Percentiles rank a stretch among this genome's conserved stretches.
phyloP scores from a whole-genome alignment of 2,113 vertebrate genomes.

The Lasiurus cinereus region DNA sequence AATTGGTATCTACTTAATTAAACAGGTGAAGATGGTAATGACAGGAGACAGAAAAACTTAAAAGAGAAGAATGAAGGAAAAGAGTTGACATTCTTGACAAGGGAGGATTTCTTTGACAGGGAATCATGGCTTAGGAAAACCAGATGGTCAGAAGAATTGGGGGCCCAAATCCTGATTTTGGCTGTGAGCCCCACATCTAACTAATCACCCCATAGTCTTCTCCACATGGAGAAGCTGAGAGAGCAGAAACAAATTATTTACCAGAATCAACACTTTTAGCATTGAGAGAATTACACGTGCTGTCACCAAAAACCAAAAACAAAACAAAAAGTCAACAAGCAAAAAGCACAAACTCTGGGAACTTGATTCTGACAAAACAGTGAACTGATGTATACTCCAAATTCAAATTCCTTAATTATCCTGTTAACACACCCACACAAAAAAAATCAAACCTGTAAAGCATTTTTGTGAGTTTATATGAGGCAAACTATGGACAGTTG shows the following conservation, averaged over 20 bases:
- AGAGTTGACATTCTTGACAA: not conserved
- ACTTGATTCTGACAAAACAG: not conserved
- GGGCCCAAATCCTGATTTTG: slow-evolving; percentile 12
- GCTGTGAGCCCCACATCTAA: not conserved
- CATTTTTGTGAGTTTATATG: too few relatives aligned
- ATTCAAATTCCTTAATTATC: too few relatives aligned
- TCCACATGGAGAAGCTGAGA: slow-evolving; percentile 41
- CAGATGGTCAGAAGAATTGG: not conserved
- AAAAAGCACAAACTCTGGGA: not conserved
- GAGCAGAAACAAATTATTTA: slow-evolving; percentile 59
- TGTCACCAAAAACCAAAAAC: slow-evolving; percentile 11
- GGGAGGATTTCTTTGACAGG: not conserved
- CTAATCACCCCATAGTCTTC: slow-evolving; percentile 38
- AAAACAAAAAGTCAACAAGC: not conserved
- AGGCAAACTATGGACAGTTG: too few relatives aligned
- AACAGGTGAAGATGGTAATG: not conserved
- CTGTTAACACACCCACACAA: too few relatives aligned
- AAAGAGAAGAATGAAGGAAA: not conserved
- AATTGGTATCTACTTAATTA: not conserved
- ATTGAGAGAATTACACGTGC: slow-evolving; percentile 50
- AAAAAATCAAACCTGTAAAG: too few relatives aligned
- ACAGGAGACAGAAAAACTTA: not conserved
- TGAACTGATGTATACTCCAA: not conserved
- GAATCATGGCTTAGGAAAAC: not conserved
- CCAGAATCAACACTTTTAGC: slow-evolving; percentile 65